Evolutionary conservation across 2,888 invertebrate species (phyloP).

Genomic region (Troides oblongomaculatus): DNA sequence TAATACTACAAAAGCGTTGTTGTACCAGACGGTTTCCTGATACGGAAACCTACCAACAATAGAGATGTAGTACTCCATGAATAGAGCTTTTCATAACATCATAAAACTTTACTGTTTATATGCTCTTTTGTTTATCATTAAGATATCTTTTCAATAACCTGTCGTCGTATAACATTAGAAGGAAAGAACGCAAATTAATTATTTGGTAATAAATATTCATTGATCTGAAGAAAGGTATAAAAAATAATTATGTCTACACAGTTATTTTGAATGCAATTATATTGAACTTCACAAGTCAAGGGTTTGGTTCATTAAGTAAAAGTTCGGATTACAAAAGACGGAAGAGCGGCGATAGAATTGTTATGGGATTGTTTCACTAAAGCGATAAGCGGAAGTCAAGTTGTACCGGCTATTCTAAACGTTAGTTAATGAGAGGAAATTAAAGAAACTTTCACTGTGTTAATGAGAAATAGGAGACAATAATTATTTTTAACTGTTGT

Average conservation of each 20-base stretch:
- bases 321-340: conserved; percentile 56
- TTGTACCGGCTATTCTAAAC: conserved; percentile 10
- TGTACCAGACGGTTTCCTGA: no score
- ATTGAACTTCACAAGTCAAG: conserved; percentile 18
- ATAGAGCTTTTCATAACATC: no score
- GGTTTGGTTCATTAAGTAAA: conserved; percentile 42
- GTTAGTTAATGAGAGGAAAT: conserved; percentile 26
- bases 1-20: no score
- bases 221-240: background rate
- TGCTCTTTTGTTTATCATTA: no score
- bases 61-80: no score
- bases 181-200: background rate
- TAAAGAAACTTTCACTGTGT: conserved; percentile 17
- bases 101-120: no score
- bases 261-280: background rate
- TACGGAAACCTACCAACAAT: no score
- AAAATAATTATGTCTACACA: background rate
- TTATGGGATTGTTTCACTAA: conserved; percentile 4
- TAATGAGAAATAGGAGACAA: conserved; percentile 25
- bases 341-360: conserved; percentile 46
- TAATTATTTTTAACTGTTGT: conserved; percentile 7
- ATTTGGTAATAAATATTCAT: background rate
- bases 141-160: no score
- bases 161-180: no score
- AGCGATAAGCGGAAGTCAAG: conserved; percentile 17